A percentile compares a stretch with the other conserved stretches of the same genome.
Conservation (phyloP, 92 coral and sea anemone species). For the Parazoanthus atlanticus region DNA sequence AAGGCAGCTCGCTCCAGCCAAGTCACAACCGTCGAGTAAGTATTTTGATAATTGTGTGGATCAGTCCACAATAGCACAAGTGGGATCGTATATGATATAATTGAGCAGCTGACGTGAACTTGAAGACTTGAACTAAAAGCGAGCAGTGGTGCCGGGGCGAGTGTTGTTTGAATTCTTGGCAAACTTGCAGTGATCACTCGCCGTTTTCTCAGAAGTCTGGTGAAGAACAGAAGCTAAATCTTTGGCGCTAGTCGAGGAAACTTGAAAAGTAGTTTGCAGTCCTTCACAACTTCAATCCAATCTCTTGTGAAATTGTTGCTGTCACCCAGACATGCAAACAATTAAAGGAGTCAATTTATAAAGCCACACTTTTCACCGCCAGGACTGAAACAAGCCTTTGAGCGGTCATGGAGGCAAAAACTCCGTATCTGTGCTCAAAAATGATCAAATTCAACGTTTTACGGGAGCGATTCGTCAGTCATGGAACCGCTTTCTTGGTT, state of each 20-base stretch:
- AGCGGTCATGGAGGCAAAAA: conserved; percentile 7
- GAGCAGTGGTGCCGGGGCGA: background rate
- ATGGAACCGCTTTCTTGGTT: conserved; percentile 23
- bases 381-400: background rate
- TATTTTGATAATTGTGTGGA: conserved; percentile 16
- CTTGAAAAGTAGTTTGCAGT: conserved; percentile 1
- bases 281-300: conserved; percentile 25
- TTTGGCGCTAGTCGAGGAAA: background rate
- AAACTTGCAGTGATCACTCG: background rate
- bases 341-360: background rate
- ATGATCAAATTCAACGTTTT: background rate
- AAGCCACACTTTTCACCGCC: conserved; percentile 10
- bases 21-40: conserved; percentile 7
- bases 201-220: background rate
- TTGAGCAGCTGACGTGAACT: conserved; percentile 34
- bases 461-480: conserved; percentile 15
- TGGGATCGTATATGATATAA: conserved; percentile 13
- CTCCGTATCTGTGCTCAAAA: conserved; percentile 5
- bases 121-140: conserved; percentile 9
- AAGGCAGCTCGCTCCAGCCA: background rate
- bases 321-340: conserved; percentile 29
- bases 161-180: background rate
- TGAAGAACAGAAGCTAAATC: background rate
- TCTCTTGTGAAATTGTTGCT: conserved; percentile 13
- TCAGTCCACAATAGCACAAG: conserved; percentile 9